Conservation (phyloP, 2,113 vertebrate genomes). For the Myotis yumanensis region DNA sequence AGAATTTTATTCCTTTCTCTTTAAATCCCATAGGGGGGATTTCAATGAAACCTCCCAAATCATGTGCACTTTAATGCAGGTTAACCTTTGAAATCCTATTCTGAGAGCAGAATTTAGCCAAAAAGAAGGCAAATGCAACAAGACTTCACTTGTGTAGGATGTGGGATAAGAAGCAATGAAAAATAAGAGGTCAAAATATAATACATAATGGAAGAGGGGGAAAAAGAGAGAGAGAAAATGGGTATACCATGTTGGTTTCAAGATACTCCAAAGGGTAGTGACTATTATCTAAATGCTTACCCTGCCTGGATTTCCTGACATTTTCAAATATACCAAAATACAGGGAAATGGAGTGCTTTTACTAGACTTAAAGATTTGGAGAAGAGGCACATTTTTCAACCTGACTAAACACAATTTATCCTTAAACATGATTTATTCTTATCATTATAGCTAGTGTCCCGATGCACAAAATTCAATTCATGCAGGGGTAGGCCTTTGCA, state of each 20-base stretch:
- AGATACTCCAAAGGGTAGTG: background rate
- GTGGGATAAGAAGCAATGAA: background rate
- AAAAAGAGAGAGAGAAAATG: background rate
- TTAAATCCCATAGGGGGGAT: background rate
- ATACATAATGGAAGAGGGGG: background rate
- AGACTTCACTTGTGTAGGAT: background rate
- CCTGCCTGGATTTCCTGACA: background rate
- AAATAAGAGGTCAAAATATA: background rate
- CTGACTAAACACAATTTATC: conserved; percentile 12
- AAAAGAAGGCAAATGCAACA: background rate
- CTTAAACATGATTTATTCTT: conserved; percentile 42
- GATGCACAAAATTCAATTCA: too few relatives aligned
- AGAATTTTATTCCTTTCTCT: background rate
- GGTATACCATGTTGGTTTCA: background rate
- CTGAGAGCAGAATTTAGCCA: background rate
- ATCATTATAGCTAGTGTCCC: background rate
- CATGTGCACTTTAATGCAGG: background rate
- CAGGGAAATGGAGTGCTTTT: background rate
- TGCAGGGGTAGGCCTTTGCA: too few relatives aligned
- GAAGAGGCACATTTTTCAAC: background rate
- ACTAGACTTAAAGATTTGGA: background rate
- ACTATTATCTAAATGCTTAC: background rate
- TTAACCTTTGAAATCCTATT: background rate
- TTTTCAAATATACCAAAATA: background rate
- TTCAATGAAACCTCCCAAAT: background rate